Base-by-base conservation (phyloP, 2,113 vertebrate genomes). In the Murina feae region DNA sequence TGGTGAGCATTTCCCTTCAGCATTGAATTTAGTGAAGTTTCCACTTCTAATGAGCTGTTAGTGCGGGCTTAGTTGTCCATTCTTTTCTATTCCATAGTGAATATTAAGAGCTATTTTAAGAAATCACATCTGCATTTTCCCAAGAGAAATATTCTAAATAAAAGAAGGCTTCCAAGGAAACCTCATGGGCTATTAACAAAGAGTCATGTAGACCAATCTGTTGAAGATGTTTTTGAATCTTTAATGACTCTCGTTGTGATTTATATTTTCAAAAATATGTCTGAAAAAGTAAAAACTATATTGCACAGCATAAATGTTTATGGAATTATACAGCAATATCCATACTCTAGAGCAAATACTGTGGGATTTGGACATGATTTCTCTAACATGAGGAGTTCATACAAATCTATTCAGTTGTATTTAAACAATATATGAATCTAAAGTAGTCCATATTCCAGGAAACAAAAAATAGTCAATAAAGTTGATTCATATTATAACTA, bases 81-180 rank as follows among this genome's bases (percentile, higher is more conserved):
- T 96, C 93, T 93, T 86, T 96, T 80, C 51, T 93, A 28, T 91
- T 89, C 47, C 25, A 53, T 28, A 60, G 39, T 63, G 63, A 86
- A 89, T 71, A 68, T 32, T 60, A 51, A 81, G 30, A 76, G 6
- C 20, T 84, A 91, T 89, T 86, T 89, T 90, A 25, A 94, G 49
- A 90, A 95, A 94, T 71, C 49, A 79, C 10, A 23, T 79, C 32
- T 80, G 35, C 4, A 58, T 80, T 90, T 55, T 91, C 47, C 20
- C 83, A 93, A 35, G 37, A 91, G 9, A 91, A 93, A 60, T n/a
- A 51, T 63, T 91, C 32, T 63, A 86, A 65, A 82, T n/a, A 80
- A 94, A 66, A 65, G 63, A 68, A 37, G 2, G 0, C 8, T 94
- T 84, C 25, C 37, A 84, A 72, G 25, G 21, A 23, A 91, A 80